phyloP scores from a whole-genome alignment of 2,888 invertebrate genomes.

The Sabatieria punctata region DNA sequence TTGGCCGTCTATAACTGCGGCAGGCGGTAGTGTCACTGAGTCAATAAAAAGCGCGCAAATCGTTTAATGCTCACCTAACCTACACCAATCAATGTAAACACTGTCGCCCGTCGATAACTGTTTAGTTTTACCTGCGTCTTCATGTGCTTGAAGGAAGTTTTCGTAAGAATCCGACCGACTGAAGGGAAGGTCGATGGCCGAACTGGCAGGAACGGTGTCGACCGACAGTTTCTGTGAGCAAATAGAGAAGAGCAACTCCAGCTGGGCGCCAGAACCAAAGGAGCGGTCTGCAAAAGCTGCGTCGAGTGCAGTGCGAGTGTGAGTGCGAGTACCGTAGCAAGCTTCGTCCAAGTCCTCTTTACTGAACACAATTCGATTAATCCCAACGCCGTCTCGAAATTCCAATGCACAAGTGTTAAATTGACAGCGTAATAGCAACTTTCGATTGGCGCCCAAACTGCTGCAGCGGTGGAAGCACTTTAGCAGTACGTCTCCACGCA shows the following conservation, averaged over 20 bases:
- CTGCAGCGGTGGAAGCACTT: conserved; percentile 56
- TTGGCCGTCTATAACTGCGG: too few species aligned
- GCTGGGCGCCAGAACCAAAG: not conserved
- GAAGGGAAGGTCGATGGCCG: conserved; percentile 36
- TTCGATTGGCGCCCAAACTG: conserved; percentile 33
- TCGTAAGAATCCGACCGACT: conserved; percentile 62
- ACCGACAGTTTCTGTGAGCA: not conserved
- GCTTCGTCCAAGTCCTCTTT: conserved; percentile 71
- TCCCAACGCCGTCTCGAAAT: conserved; percentile 33
- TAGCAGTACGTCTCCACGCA: conserved; percentile 72
- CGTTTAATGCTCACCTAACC: too few species aligned
- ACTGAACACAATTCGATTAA: conserved; percentile 63
- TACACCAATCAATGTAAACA: too few species aligned
- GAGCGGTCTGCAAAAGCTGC: not conserved
- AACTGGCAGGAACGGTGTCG: conserved; percentile 26
- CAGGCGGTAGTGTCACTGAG: too few species aligned
- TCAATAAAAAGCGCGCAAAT: too few species aligned
- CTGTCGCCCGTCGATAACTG: not conserved
- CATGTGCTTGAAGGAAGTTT: conserved; percentile 36
- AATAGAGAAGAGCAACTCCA: conserved; percentile 1
- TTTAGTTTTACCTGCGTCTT: conserved; percentile 18
- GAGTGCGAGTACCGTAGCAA: conserved; percentile 53
- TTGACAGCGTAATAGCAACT: conserved; percentile 67
- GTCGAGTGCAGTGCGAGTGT: too few species aligned
- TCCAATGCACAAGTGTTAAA: conserved; percentile 81